Base-by-base conservation (phyloP, 2,113 vertebrate species). In the Oncorhynchus mykiss region DNA sequence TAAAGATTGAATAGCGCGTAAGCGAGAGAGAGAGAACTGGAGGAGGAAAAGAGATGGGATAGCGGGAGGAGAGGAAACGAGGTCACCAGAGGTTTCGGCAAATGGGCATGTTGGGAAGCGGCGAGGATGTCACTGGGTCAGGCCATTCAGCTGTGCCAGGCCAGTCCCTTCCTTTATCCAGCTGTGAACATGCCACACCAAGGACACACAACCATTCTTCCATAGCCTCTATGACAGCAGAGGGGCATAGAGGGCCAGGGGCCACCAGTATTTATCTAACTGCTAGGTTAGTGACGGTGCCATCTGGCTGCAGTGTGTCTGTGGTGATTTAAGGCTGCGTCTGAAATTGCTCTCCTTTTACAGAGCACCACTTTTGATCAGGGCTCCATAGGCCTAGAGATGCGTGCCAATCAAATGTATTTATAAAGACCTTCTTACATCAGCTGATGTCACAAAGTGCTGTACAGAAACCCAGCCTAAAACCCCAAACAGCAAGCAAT, bases 81-180 rank as follows among this genome's bases (percentile, higher is more conserved):
- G 12, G 62, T 31, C 31, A 72, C 66, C 73, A 12, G 39, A 45
- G 39, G 39, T 39, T 39, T 39, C 8, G 0, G 39, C 39, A 16
- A 62, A 74, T 24, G 59, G 81, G 71, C 69, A 64, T 78, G 31
- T 67, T 81, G 72, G 69, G 76, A 73, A 39, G 75, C 20, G 49
- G 74, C 72, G 78, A 79, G 80, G 83, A 85, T 87, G 80, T 85
- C 74, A 80, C 45, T 16, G 25, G 70, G 59, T 57, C 74, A 67
- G 39, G 45, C 75, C 69, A 54, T 29, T 62, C 18, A 16, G 59
- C 20, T 62, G n/a, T 54, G 51, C 51, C 5, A 14, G 14, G 57
- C 65, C 73, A 75, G 48, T 27, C 74, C 25, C 70, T 80, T 81
- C 72, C 75, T 87, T 67, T 49, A 77, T 77, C 69, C 77, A 80